Evolutionary conservation across 2,113 vertebrate species (phyloP).

Genomic region (Riparia riparia): DNA sequence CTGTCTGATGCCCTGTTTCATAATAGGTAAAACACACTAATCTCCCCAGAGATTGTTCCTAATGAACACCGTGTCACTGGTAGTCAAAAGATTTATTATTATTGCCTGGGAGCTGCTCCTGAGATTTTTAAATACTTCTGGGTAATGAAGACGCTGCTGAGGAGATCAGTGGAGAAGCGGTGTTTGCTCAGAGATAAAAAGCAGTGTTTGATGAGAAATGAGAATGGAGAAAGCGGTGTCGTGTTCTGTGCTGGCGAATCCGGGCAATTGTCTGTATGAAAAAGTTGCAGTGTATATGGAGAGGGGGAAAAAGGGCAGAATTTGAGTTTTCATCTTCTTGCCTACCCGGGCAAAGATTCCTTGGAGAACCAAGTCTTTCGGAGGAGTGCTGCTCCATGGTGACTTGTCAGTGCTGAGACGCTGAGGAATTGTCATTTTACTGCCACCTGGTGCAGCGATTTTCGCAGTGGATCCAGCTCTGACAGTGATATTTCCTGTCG

Average conservation of each 20-base stretch:
- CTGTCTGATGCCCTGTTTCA: background rate
- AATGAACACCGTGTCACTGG: background rate
- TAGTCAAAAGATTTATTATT: background rate
- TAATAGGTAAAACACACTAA: background rate
- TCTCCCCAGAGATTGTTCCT: background rate
- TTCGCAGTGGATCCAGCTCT: background rate
- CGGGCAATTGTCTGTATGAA: background rate
- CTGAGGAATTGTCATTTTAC: background rate
- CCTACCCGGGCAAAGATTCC: background rate
- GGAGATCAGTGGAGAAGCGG: background rate
- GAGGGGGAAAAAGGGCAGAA: fast-evolving
- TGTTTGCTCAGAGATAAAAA: background rate
- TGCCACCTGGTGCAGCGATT: background rate
- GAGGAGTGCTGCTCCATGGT: background rate
- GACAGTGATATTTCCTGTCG: background rate
- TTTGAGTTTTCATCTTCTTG: background rate
- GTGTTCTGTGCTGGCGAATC: background rate
- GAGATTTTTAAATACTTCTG: background rate
- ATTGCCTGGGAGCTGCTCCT: background rate
- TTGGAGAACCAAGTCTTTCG: background rate
- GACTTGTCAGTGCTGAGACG: background rate
- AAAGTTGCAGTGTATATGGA: background rate
- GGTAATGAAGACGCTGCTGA: background rate
- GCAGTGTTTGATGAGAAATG: background rate
- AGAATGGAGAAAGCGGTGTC: background rate